Evolutionary conservation across 2,113 vertebrate species (phyloP).

Genomic region (Anseranas semipalmata): DNA sequence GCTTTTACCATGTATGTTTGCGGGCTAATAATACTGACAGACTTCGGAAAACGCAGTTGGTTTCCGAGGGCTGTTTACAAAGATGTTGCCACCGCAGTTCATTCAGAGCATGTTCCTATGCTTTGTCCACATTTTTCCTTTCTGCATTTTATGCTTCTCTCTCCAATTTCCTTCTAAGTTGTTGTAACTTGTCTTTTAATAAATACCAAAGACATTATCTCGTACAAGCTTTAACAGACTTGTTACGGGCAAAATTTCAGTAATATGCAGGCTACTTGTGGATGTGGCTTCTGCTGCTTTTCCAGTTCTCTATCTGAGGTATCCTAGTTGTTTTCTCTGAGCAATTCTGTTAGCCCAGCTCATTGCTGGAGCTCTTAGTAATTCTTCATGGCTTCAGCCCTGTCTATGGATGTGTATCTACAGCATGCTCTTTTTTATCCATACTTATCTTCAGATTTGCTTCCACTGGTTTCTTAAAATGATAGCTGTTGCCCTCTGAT

Average conservation of each 20-base stretch:
- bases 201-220: not conserved
- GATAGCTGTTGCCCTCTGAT: not conserved
- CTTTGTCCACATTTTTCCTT: not conserved
- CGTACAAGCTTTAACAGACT: not conserved
- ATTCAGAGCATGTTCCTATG: not conserved
- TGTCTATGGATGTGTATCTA: fast-evolving
- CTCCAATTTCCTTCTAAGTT: not conserved
- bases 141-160: not conserved
- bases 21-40: not conserved
- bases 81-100: not conserved
- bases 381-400: not conserved
- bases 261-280: not conserved
- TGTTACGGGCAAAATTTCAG: not conserved
- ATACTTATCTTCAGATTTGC: not conserved
- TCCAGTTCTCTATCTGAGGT: not conserved
- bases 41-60: not conserved
- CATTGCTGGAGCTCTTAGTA: not conserved
- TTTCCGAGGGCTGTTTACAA: not conserved
- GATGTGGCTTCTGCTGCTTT: not conserved
- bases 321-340: not conserved
- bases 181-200: not conserved
- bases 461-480: fast-evolving
- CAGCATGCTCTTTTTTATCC: not conserved
- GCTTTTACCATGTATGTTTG: not conserved
- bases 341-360: not conserved